A percentile compares a stretch with the other conserved stretches of the same genome.
phyloP scores from a whole-genome alignment of 2,113 vertebrate genomes.

The Egretta garzetta region DNA sequence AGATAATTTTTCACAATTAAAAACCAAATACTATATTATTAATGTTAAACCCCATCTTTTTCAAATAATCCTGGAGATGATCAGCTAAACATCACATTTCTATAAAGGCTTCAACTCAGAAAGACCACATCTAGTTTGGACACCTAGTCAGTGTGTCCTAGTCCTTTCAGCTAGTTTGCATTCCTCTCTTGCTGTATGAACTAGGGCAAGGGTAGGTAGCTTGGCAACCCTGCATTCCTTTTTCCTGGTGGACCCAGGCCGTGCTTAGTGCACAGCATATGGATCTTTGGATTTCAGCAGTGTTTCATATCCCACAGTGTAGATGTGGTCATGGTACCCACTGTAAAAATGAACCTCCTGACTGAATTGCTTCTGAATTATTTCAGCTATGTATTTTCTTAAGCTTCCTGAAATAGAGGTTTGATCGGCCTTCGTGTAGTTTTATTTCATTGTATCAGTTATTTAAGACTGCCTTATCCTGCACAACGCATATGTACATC shows the following conservation, averaged over 20 bases:
- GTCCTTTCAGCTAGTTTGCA: neutral
- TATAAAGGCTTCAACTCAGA: neutral
- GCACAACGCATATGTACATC: neutral
- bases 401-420: neutral
- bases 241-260: neutral
- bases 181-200: neutral
- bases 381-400: neutral
- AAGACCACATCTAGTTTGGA: neutral
- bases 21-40: neutral
- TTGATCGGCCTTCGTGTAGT: neutral
- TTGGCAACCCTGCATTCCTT: neutral
- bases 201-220: neutral
- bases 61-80: neutral
- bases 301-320: neutral
- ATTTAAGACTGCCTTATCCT: neutral
- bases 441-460: neutral
- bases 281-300: neutral
- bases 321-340: neutral
- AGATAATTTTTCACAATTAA: neutral
- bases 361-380: neutral
- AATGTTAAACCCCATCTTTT: accelerated
- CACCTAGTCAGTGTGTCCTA: neutral
- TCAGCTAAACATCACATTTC: neutral
- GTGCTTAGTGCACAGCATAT: accelerated
- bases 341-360: neutral